Percentiles rank a stretch among this genome's conserved stretches.
These are phyloP conservation scores for Mellivora capensis DNA, from an alignment of 2,113 vertebrate genomes.

Conservation along the genomic window DNA sequence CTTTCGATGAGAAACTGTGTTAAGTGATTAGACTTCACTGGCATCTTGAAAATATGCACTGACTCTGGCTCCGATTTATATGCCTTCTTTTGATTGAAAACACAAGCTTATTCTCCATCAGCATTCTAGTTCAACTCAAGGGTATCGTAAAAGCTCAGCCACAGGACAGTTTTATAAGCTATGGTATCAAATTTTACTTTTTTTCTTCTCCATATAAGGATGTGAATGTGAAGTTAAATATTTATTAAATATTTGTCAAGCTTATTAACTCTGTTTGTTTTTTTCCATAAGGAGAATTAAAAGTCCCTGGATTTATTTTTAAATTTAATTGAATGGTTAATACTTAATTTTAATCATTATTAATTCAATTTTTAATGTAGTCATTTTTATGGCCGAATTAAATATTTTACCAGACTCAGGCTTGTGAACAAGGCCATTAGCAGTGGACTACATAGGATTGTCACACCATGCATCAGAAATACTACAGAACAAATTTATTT, in stretches of 20 bases:
- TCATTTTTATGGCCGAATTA: conserved; percentile 56
- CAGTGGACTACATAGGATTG: conserved; percentile 2
- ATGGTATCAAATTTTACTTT: conserved; percentile 72
- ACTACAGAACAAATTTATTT: conserved; percentile 68
- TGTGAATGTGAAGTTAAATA: conserved; percentile 61
- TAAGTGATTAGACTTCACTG: conserved; percentile 66
- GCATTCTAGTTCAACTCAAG: conserved; percentile 78
- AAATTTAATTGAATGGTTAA: conserved; percentile 66
- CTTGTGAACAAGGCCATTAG: conserved; percentile 59
- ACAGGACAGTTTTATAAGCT: conserved; percentile 75
- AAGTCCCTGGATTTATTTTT: conserved; percentile 54
- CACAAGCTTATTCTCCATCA: conserved; percentile 58
- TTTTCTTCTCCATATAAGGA: conserved; percentile 71
- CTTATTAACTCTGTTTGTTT: conserved; percentile 59
- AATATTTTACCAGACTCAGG: conserved; percentile 50
- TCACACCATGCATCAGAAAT: conserved; percentile 54
- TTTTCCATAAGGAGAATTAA: conserved; percentile 56
- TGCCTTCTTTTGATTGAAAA: conserved; percentile 77
- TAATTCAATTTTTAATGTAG: conserved; percentile 67
- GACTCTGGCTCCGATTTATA: conserved; percentile 21
- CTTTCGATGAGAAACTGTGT: conserved; percentile 66
- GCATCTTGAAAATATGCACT: conserved; percentile 44
- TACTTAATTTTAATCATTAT: conserved; percentile 72
- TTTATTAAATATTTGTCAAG: conserved; percentile 25
- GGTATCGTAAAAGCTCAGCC: conserved; percentile 64